A percentile compares a stretch with the other conserved stretches of the same genome.
phyloP scores from a whole-genome alignment of 2,797 vertebrate genomes.

The Neomorphus geoffroyi region DNA sequence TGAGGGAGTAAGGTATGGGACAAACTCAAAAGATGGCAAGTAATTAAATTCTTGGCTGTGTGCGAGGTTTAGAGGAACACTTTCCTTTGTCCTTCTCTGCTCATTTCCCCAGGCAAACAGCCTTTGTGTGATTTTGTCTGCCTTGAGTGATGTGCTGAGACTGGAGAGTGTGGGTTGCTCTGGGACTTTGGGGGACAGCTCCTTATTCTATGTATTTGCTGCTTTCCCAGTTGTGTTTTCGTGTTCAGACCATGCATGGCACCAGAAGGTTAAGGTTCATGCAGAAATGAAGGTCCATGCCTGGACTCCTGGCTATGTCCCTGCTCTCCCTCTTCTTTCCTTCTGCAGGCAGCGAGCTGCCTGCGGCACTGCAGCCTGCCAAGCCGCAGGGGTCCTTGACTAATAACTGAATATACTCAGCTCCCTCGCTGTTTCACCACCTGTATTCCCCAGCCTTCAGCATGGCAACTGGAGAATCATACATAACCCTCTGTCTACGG shows the following conservation, averaged over 20 bases:
- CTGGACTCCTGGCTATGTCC: not conserved
- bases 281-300: not conserved
- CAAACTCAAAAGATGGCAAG: not conserved
- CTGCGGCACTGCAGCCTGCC: not conserved
- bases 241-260: not conserved
- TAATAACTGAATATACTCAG: not conserved
- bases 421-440: constrained; percentile 1
- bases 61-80: not conserved
- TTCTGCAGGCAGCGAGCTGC: not conserved
- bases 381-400: not conserved
- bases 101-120: not conserved
- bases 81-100: not conserved
- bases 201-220: not conserved
- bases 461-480: not conserved
- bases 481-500: not conserved
- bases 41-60: constrained; percentile 48
- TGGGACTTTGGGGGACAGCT: not conserved
- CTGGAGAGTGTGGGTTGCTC: not conserved
- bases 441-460: not conserved
- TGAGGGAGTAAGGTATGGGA: not conserved
- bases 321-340: not conserved
- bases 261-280: not conserved
- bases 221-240: not conserved
- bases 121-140: not conserved
- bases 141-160: not conserved